These are phyloP conservation scores for Drosophila maculinotata DNA, from an alignment of 2,888 invertebrate genomes.

Conservation along the genomic window DNA sequence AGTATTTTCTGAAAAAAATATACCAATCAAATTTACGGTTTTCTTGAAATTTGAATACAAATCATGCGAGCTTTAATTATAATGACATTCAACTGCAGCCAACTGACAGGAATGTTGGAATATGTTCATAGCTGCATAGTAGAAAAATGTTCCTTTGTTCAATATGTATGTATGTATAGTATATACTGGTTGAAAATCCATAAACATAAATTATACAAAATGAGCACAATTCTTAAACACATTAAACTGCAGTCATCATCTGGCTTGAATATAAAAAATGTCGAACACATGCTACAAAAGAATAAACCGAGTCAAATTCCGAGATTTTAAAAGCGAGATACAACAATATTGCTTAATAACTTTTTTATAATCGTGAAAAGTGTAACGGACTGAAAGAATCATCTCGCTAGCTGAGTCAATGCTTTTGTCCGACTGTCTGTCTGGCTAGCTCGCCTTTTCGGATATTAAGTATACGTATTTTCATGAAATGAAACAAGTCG, in stretches of 20 bases:
- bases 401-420: no score
- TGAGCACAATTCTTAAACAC: neutral
- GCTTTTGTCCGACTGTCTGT: neutral
- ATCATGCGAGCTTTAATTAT: neutral
- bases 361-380: no score
- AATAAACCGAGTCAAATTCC: conserved; percentile 4
- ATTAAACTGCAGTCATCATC: conserved; percentile 12
- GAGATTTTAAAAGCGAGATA: no score
- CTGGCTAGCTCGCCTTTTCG: neutral
- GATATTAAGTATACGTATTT: neutral
- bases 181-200: neutral
- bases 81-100: conserved; percentile 3
- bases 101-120: conserved; percentile 1
- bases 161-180: neutral
- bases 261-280: conserved; percentile 4
- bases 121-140: no score
- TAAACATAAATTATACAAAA: neutral
- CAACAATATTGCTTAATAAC: no score
- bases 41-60: conserved; percentile 1
- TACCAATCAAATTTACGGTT: neutral
- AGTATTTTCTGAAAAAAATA: no score
- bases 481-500: neutral
- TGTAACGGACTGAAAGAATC: no score
- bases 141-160: conserved; percentile 3
- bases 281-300: conserved; percentile 3